phyloP scores from a whole-genome alignment of 2,797 vertebrate species.

The Enteromius paludinosus region DNA sequence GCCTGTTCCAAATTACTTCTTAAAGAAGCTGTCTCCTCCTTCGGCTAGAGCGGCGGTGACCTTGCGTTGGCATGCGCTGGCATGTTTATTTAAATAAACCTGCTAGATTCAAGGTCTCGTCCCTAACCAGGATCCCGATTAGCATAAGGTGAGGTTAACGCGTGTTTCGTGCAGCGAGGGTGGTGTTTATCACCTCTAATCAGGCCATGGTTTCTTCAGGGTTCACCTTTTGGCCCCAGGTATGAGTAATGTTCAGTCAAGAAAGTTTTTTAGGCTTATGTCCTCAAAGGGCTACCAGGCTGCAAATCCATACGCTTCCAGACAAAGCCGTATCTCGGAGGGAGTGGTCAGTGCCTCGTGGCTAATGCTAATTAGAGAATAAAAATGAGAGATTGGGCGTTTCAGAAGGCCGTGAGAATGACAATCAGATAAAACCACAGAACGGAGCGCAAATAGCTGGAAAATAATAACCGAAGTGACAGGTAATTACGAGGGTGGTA shows the following conservation, averaged over 20 bases:
- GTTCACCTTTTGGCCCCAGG: conserved; percentile 38
- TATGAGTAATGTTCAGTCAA: conserved; percentile 2
- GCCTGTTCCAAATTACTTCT: conserved; percentile 44
- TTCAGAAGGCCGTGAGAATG: conserved; percentile 62
- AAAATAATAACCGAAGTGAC: conserved; percentile 62
- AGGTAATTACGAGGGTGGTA: conserved; percentile 66
- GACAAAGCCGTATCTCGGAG: conserved; percentile 34
- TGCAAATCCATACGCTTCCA: conserved; percentile 47
- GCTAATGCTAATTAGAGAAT: conserved; percentile 67
- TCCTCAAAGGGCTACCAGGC: conserved; percentile 30
- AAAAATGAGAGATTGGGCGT: conserved; percentile 68
- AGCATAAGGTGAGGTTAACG: conserved; percentile 68
- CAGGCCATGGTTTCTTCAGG: conserved; percentile 9
- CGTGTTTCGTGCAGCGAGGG: not conserved
- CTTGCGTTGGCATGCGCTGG: conserved; percentile 64
- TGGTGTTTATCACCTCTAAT: conserved; percentile 57
- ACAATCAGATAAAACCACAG: conserved; percentile 61
- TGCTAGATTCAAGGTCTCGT: conserved; percentile 73
- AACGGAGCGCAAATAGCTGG: conserved; percentile 55
- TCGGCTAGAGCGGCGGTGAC: conserved; percentile 43
- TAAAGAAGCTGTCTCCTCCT: conserved; percentile 33
- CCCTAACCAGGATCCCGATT: conserved; percentile 65
- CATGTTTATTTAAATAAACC: conserved; percentile 77
- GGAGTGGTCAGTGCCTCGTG: conserved; percentile 58
- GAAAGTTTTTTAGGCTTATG: conserved; percentile 24